These are phyloP conservation scores for Sander lucioperca DNA, from an alignment of 2,113 vertebrate species.

Conservation along the genomic window DNA sequence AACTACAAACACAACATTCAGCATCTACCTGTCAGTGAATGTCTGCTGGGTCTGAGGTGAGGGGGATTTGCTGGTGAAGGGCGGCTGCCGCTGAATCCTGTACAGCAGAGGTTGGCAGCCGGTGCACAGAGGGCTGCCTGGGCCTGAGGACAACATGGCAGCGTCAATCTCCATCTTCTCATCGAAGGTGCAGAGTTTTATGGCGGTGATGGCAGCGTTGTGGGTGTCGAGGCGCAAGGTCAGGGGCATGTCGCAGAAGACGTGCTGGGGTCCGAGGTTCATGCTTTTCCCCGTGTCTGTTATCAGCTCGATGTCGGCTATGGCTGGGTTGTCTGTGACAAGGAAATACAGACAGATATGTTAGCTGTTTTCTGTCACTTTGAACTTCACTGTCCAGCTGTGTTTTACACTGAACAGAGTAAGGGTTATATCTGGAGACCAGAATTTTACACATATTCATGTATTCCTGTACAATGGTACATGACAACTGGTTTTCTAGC, in stretches of 20 bases:
- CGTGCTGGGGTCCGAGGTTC: constrained; percentile 88
- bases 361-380: background rate
- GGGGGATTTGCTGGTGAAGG: constrained; percentile 78
- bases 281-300: constrained; percentile 86
- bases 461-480: background rate
- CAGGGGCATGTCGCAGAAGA: constrained; percentile 93
- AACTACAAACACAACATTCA: background rate
- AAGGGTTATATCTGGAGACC: background rate
- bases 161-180: constrained; percentile 96
- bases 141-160: constrained; percentile 88
- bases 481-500: background rate
- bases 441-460: background rate
- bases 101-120: constrained; percentile 88
- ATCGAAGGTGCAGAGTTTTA: constrained; percentile 94
- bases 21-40: constrained; percentile 89
- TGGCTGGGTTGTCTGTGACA: constrained; percentile 77
- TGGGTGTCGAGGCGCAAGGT: constrained; percentile 88
- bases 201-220: constrained; percentile 74
- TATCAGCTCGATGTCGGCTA: constrained; percentile 90
- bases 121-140: constrained; percentile 87
- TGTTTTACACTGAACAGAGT: background rate
- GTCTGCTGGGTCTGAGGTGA: constrained; percentile 80
- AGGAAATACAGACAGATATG: background rate
- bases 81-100: constrained; percentile 86
- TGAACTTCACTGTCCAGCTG: background rate